Evolutionary conservation across 2,797 vertebrate genomes (phyloP), one percentile per base, ranked within the genome.

Genomic region (Alcedo atthis): DNA sequence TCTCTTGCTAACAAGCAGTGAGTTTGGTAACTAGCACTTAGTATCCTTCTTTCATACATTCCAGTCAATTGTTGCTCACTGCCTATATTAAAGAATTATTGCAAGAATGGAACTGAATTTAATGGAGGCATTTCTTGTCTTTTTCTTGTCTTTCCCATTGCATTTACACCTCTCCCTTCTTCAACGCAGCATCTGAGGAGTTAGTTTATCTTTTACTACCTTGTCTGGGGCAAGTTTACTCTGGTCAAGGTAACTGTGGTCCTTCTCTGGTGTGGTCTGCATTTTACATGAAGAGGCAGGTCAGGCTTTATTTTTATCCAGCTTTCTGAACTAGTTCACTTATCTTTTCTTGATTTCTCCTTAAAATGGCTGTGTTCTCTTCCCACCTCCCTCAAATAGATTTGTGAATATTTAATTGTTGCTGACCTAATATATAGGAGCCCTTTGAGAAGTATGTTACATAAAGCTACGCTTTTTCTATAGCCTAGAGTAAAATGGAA

Each of bases 231-330:
- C 6, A 55, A 22, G 15, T 30, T 85, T 21, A 13, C 10, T 79
- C 14, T 32, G 33, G 9, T 86, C 5, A 55, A 58, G 30, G 48
- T 69, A 37, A 46, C 70, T 87, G 24, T 53, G 5, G 13, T 79
- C 5, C 19, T 58, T 19, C 12, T 59, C 13, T 54, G 14, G 2
- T 48, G 32, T 66, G 46, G 33, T 69, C 49, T 79, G 10, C n/a
- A 16, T 67, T 30, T 74, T 76, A 42, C 42, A 35, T 28, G 32
- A 40, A 16, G 48, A 81, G 33, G 77, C 35, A 42, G 35, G 59
- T 67, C 46, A 85, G 54, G 20, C 45, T 90, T 92, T 78, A 80
- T 91, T 95, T 92, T 87, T 88, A 32, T 68, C 53, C 7, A 18
- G 20, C 30, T 64, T 86, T 87, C 61, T 91, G 35, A 91, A 63